Conservation (phyloP, 2,113 vertebrate genomes). For the Ondatra zibethicus region DNA sequence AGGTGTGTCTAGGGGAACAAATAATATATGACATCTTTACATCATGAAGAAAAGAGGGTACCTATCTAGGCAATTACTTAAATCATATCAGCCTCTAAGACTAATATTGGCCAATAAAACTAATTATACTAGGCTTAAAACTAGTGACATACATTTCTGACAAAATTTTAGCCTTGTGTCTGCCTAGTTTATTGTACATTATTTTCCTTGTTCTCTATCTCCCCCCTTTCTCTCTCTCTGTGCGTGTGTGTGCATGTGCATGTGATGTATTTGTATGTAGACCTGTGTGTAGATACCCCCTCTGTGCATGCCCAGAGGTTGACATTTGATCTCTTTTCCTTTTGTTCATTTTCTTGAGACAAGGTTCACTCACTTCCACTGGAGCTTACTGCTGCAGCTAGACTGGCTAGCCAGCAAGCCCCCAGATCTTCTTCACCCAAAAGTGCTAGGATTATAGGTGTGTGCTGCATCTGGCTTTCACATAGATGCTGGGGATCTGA, state of each 20-base stretch:
- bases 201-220: not conserved
- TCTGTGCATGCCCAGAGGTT: not conserved
- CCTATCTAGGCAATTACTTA: not conserved
- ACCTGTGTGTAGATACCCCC: not conserved
- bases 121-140: not conserved
- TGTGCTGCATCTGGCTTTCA: not conserved
- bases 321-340: not conserved
- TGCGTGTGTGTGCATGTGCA: fast-evolving
- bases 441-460: not conserved
- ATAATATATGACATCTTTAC: not conserved
- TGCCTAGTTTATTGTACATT: not conserved
- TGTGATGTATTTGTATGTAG: not conserved
- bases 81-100: not conserved
- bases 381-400: not conserved
- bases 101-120: not conserved
- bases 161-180: not conserved
- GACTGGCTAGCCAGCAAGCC: not conserved
- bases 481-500: not conserved
- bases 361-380: not conserved
- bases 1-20: not conserved
- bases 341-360: not conserved
- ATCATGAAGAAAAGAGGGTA: not conserved
- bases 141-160: not conserved
- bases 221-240: not conserved
- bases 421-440: not conserved